A percentile compares a stretch with the other conserved stretches of the same genome.
Evolutionary conservation across 1,140 invertebrate genomes (phyloP).

Genomic region (Drosophila sechellia): DNA sequence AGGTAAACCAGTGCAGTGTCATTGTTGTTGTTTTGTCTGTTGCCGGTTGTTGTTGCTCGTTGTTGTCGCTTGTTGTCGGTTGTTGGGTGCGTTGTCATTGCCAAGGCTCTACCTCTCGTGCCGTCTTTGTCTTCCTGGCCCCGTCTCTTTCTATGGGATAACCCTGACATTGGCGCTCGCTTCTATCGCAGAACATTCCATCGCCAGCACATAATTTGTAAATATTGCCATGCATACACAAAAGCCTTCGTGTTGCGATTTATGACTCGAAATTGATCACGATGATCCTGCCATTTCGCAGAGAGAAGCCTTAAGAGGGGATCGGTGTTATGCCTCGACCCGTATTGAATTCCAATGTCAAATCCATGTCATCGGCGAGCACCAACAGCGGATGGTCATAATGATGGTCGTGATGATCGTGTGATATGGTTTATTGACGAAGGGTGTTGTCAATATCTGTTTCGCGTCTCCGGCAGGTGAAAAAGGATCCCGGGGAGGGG

Average conservation of each 20-base stretch:
- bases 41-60: constrained; percentile 25
- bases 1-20: constrained; percentile 80
- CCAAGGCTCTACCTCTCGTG: constrained; percentile 44
- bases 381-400: constrained; percentile 41
- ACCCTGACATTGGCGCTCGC: constrained; percentile 66
- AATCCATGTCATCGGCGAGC: constrained; percentile 54
- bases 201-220: constrained; percentile 65
- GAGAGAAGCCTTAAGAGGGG: constrained; percentile 17
- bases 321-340: constrained; percentile 37
- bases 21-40: constrained; percentile 67
- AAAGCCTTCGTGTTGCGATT: constrained; percentile 72
- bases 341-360: constrained; percentile 78
- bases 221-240: constrained; percentile 57
- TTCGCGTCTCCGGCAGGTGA: constrained; percentile 33
- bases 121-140: background rate
- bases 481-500: background rate
- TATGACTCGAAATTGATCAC: constrained; percentile 76
- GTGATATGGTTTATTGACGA: constrained; percentile 46
- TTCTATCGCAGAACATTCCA: constrained; percentile 75
- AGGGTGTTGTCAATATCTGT: constrained; percentile 47
- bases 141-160: constrained; percentile 27
- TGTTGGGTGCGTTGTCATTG: constrained; percentile 70
- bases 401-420: constrained; percentile 47
- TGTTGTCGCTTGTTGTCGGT: constrained; percentile 12
- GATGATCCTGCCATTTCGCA: constrained; percentile 14